Evolutionary conservation across 2,888 invertebrate species (phyloP).

Genomic region (Orthonevra nobilis): DNA sequence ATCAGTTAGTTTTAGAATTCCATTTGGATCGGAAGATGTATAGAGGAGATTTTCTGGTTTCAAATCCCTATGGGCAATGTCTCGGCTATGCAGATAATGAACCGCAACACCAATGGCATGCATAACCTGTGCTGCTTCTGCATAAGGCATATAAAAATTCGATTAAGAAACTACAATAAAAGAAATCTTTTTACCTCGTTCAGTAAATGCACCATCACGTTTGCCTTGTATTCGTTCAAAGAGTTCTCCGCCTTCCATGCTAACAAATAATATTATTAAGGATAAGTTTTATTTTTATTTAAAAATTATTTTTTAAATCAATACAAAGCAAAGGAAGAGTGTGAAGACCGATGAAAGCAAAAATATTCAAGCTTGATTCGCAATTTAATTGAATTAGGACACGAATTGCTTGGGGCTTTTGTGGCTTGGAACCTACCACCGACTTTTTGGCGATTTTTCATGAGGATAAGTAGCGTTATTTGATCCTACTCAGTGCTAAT

Average conservation of each 20-base stretch:
- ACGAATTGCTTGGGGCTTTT: too few species aligned
- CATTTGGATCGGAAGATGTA: slow-evolving; percentile 86
- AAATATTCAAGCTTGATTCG: too few species aligned
- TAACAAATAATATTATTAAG: slow-evolving; percentile 74
- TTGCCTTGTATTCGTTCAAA: slow-evolving; percentile 97
- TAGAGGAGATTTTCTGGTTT: slow-evolving; percentile 99
- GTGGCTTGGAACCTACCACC: too few species aligned
- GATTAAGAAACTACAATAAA: not conserved
- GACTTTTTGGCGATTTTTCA: too few species aligned
- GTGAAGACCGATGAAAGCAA: too few species aligned
- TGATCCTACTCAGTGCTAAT: too few species aligned
- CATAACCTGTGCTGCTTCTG: slow-evolving; percentile 97
- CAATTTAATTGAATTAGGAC: too few species aligned
- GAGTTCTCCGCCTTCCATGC: slow-evolving; percentile 98
- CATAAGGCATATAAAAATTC: not conserved
- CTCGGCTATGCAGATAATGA: slow-evolving; percentile 93
- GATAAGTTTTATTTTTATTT: too few species aligned
- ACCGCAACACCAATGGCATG: slow-evolving; percentile 97
- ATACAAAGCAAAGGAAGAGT: too few species aligned
- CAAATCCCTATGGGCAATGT: slow-evolving; percentile 98
- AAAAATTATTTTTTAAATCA: too few species aligned
- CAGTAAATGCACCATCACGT: slow-evolving; percentile 97
- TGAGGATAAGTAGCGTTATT: too few species aligned
- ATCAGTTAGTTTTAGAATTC: slow-evolving; percentile 97
- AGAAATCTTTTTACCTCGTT: slow-evolving; percentile 82